Evolutionary conservation across 2,888 invertebrate species (phyloP), one percentile per base, ranked within the genome.

Genomic region (Napeogenes sylphis): DNA sequence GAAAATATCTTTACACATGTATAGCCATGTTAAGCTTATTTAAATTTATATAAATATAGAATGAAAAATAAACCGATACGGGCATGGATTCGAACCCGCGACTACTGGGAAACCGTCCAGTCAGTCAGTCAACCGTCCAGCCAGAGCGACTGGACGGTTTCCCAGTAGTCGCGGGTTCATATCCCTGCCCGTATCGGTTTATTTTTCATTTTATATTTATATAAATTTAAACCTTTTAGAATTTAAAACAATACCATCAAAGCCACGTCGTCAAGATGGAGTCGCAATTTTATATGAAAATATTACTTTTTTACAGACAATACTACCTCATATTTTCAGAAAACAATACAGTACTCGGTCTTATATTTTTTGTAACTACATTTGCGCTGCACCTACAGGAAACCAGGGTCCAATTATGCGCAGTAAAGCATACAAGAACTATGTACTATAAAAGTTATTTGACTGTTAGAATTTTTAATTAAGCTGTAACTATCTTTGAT

Each of bases 281-380:
- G 51, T 8, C 8, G 42, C 10, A 30, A 8, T 51, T 51, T 51
- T 30, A 21, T 30, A 51, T n/a, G 5, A 21, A 51, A 30, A 51
- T 51, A 51, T 51, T 51, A 51, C 51, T 51, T 30, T 51, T 51
- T 30, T 30, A 51, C 21, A 51, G 51, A 51, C 51, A 51, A 51
- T 51, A 51, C 51, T 30, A 51, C 30, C 51, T 51, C 21, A 30
- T 51, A 51, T 59, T 59, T 61, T 53, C 45, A 59, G 54, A 58
- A 61, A 63, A 67, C 65, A 65, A 63, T 63, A 63, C 63, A 55
- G 63, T 67, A 21, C 61, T 59, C 59, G 47, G 55, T 47, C 46
- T 58, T 58, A 61, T 67, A 59, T 65, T 61, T 66, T 66, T 67
- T 65, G 55, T 65, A 67, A 59, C 51, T 56, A 58, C 62, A 61